Base-by-base conservation (phyloP, 2,888 invertebrate species). In the Caenorhabditis parvicauda region DNA sequence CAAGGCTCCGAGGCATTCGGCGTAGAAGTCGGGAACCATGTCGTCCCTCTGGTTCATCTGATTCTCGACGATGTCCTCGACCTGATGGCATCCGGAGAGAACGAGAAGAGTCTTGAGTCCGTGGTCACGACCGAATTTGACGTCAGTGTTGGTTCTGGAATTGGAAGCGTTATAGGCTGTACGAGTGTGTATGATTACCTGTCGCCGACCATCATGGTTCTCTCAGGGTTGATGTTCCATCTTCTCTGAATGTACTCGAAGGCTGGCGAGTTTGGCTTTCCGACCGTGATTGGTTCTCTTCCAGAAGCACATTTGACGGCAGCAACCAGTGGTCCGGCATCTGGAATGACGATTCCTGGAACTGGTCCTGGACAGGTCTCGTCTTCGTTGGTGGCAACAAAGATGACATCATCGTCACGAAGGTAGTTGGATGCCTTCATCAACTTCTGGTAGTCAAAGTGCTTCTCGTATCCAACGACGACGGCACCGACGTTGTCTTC, bases 361-460 rank as follows among this genome's bases (percentile, higher is more conserved):
- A 82, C 82, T 56, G 82, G 83, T 35, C 76, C 75, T 0, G 90
- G 91, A 79, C 89, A 90, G 57, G 89, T 86, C 81, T 92, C 90
- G 83, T 96, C 96, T 1, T 90, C 90, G 82, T 96, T 96, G 5
- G 95, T 93, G 0, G 89, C 95, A 53, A 96, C 85, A 81, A 93
- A 96, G 29, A 64, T 44, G 21, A 60, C 58, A 17, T 58, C 62
- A 38, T 59, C 60, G 39, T 65, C 69, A 62, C 62, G 59, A 41
- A 94, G 86, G 82, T 96, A 96, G 27, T 89, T 89, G 1, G 90
- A 89, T 0, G 95, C 95, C 83, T 91, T 92, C 81, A 90, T 86
- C 80, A 95, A 87, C 84, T 96, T 96, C 0, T 89, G 87, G 82
- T 90, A 93, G 80, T 90, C 91, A 77, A 96, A 88, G 82, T 93